phyloP scores from a whole-genome alignment of 2,888 invertebrate species.

The Hoplodrina ambigua region DNA sequence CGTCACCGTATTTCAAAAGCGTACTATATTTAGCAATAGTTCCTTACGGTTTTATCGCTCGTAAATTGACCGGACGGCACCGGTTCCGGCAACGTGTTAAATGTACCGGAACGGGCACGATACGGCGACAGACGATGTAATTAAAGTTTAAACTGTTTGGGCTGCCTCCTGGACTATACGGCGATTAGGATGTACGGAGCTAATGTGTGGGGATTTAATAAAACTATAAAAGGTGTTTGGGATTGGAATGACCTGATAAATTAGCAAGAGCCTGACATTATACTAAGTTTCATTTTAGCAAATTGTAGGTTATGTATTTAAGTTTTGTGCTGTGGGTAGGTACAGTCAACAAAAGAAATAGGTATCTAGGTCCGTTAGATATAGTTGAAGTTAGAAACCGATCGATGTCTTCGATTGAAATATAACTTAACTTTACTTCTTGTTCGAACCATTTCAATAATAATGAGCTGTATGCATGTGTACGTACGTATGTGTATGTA shows the following conservation, averaged over 20 bases:
- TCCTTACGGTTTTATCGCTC: constrained; percentile 43
- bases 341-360: no score
- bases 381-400: no score
- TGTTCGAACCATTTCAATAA: no score
- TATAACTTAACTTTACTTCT: no score
- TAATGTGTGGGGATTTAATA: constrained; percentile 21
- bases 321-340: no score
- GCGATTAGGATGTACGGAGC: background rate
- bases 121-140: constrained; percentile 50
- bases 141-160: constrained; percentile 56
- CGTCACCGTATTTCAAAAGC: constrained; percentile 2
- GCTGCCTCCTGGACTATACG: constrained; percentile 14
- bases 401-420: no score
- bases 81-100: constrained; percentile 54
- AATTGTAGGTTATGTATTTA: no score
- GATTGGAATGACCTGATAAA: background rate
- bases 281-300: no score
- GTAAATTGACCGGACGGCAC: constrained; percentile 41
- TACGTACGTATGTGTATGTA: no score
- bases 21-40: constrained; percentile 39
- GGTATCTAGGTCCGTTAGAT: no score
- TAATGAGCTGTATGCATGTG: no score
- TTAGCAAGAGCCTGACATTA: background rate
- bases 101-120: constrained; percentile 62
- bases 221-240: constrained; percentile 6